phyloP scores from a whole-genome alignment of 2,797 vertebrate genomes.

The Acanthis flammea region DNA sequence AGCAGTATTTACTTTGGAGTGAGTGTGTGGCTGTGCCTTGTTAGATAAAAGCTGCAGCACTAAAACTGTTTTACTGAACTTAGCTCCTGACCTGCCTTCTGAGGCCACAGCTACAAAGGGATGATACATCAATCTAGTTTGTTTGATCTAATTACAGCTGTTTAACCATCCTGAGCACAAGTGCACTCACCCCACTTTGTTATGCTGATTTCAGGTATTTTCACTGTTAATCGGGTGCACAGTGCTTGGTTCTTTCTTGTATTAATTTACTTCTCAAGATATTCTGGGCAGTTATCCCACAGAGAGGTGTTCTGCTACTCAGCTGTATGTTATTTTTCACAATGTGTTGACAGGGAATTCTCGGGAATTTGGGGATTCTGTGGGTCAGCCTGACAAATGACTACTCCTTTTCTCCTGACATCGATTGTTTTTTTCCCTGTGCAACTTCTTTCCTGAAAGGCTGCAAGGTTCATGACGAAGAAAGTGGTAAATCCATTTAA shows the following conservation, averaged over 20 bases:
- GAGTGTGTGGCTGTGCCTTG: conserved; percentile 3
- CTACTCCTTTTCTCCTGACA: not conserved
- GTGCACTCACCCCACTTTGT: conserved; percentile 47
- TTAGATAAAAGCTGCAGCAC: conserved; percentile 43
- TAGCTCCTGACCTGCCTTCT: conserved; percentile 57
- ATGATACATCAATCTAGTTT: conserved; percentile 11
- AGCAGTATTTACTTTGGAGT: not conserved
- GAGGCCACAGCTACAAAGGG: conserved; percentile 57
- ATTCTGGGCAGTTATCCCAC: not conserved
- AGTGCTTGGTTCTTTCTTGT: not conserved
- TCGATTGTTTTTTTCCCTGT: not conserved
- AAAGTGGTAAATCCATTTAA: not conserved
- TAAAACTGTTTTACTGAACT: conserved; percentile 42
- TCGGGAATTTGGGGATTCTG: not conserved
- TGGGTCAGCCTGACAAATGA: not conserved
- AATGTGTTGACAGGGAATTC: not conserved
- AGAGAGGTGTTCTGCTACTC: not conserved
- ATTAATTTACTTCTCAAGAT: conserved; percentile 26
- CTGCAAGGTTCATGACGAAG: not conserved
- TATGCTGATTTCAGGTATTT: conserved; percentile 61
- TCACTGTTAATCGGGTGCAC: conserved; percentile 21
- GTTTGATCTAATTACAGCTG: conserved; percentile 66
- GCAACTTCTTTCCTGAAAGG: not conserved
- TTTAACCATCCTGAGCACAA: conserved; percentile 38
- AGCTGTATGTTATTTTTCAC: not conserved